phyloP scores from a whole-genome alignment of 2,113 vertebrate species.

The Leptosomus discolor region DNA sequence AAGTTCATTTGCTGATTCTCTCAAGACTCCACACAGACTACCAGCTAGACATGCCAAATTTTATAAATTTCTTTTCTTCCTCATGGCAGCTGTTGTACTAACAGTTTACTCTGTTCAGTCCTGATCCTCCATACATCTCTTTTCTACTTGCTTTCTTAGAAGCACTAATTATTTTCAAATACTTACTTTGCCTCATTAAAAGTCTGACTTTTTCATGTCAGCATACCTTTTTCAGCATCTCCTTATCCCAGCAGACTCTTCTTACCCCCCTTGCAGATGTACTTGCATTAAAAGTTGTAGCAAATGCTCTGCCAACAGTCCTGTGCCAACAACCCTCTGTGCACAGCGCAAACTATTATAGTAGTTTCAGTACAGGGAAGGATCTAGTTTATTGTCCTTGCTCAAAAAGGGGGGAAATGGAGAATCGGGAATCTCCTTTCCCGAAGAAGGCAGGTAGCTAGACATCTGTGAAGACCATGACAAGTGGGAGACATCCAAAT shows the following conservation, averaged over 20 bases:
- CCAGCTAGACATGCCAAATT: background rate
- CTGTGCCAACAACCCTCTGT: background rate
- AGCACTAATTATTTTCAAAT: background rate
- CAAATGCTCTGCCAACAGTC: background rate
- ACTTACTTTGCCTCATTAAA: background rate
- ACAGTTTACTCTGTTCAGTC: background rate
- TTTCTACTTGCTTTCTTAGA: background rate
- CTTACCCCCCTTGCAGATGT: background rate
- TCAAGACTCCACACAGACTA: background rate
- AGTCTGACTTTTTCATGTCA: background rate
- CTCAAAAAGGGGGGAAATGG: background rate
- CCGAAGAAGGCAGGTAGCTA: background rate
- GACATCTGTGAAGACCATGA: background rate
- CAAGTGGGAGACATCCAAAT: background rate
- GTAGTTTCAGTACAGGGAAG: background rate
- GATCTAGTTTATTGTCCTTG: background rate
- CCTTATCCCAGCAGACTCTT: background rate
- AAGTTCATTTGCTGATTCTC: background rate
- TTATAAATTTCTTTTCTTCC: background rate
- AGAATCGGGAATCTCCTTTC: background rate
- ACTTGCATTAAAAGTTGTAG: background rate
- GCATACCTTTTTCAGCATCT: background rate
- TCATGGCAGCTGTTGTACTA: background rate
- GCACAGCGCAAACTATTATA: background rate
- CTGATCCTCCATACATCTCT: background rate